Conservation (phyloP, 1,140 invertebrate genomes). For the Megathymus violae region DNA sequence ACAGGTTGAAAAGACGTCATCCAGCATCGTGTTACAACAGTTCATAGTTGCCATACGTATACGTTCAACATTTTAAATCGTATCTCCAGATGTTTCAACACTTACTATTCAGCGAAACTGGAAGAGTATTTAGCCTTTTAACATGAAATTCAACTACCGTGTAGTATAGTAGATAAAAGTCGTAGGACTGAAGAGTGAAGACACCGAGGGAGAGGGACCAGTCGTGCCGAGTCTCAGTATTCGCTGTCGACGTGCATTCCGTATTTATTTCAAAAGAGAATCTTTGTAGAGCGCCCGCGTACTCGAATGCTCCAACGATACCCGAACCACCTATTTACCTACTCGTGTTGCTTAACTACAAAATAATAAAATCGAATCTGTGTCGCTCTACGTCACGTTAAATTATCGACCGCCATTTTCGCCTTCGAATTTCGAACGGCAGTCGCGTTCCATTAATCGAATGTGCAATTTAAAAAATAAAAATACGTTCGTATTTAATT, state of each 20-base stretch:
- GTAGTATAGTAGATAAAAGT: neutral
- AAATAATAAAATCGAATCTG: slow-evolving; percentile 20
- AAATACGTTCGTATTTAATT: neutral
- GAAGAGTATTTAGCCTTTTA: neutral
- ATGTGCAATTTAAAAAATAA: neutral
- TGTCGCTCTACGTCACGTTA: slow-evolving; percentile 5
- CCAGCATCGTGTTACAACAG: no score
- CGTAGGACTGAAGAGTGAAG: neutral
- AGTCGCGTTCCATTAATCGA: neutral
- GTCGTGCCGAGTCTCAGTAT: neutral
- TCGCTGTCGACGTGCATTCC: neutral
- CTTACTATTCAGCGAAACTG: neutral
- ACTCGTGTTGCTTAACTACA: slow-evolving; percentile 2
- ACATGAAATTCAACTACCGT: slow-evolving; percentile 2
- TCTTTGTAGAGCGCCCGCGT: slow-evolving; percentile 37
- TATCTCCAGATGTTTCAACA: neutral
- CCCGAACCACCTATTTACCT: slow-evolving; percentile 16
- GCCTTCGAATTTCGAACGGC: slow-evolving; percentile 16
- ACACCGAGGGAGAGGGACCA: neutral
- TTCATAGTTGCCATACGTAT: no score
- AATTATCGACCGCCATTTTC: slow-evolving; percentile 30
- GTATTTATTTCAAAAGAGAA: slow-evolving; percentile 33
- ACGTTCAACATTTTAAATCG: neutral
- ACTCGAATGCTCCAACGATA: slow-evolving; percentile 28
- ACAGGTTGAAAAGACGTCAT: no score